Percentiles rank a stretch among this genome's conserved stretches.
Conservation (phyloP, 2,888 invertebrate genomes). For the Meiosimyza decipiens region DNA sequence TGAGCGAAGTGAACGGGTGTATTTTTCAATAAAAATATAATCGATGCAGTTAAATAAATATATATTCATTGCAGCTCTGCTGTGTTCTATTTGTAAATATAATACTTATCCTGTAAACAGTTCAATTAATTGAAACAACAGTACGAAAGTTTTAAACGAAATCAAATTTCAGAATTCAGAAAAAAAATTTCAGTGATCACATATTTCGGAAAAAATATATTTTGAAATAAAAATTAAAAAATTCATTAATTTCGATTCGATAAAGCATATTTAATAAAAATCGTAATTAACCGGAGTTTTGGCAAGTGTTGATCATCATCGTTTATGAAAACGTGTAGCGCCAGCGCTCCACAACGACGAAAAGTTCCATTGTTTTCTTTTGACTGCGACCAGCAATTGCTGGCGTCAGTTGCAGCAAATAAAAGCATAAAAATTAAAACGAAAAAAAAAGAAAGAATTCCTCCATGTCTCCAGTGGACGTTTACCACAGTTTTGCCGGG, state of each 20-base stretch:
- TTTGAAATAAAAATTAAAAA: background rate
- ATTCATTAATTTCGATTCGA: background rate
- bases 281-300: slow-evolving; percentile 1
- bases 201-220: background rate
- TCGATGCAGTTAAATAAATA: slow-evolving; percentile 12
- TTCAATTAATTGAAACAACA: background rate
- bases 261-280: background rate
- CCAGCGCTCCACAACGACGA: background rate
- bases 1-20: slow-evolving; percentile 33
- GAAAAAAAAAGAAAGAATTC: slow-evolving; percentile 16
- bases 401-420: slow-evolving; percentile 7
- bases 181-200: slow-evolving; percentile 1
- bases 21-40: slow-evolving; percentile 10
- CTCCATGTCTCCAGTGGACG: slow-evolving; percentile 21
- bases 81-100: too few relatives aligned
- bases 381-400: background rate
- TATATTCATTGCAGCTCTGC: too few relatives aligned
- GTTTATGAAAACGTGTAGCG: slow-evolving; percentile 1
- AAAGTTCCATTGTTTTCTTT: too few relatives aligned
- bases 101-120: background rate
- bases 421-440: slow-evolving; percentile 16
- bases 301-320: background rate
- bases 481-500: background rate
- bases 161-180: background rate
- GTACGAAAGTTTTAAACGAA: background rate